Evolutionary conservation across 1,140 invertebrate genomes (phyloP).

Genomic region (Tetragonula clypearis): DNA sequence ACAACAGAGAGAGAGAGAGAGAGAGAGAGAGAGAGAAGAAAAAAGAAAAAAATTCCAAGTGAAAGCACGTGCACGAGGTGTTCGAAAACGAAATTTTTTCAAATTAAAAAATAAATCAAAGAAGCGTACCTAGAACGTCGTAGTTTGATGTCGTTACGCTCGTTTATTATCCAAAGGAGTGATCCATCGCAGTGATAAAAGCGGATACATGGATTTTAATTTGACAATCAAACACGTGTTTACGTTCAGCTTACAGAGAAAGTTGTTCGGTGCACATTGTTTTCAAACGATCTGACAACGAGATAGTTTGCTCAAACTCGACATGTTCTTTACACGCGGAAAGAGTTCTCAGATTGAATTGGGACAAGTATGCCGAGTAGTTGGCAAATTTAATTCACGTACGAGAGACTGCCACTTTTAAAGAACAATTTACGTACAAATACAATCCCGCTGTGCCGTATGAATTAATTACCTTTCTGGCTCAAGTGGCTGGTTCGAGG

Average conservation of each 20-base stretch:
- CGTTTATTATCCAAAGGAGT: not conserved
- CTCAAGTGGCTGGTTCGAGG: too few relatives aligned
- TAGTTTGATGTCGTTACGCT: not conserved
- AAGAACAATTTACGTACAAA: too few relatives aligned
- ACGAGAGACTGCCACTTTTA: too few relatives aligned
- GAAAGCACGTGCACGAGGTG: not conserved
- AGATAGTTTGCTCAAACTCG: not conserved
- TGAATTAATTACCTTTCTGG: too few relatives aligned
- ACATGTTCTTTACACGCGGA: not conserved
- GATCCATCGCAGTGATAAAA: not conserved
- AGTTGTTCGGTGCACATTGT: not conserved
- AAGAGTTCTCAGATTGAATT: too few relatives aligned
- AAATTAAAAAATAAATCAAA: not conserved
- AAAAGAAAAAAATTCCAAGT: not conserved
- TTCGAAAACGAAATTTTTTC: not conserved
- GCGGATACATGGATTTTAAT: not conserved
- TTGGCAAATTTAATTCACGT: too few relatives aligned
- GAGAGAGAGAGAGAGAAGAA: too few relatives aligned
- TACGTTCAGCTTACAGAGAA: not conserved
- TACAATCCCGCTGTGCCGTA: too few relatives aligned
- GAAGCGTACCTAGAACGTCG: not conserved
- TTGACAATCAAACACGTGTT: not conserved
- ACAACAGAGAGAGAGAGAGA: too few relatives aligned
- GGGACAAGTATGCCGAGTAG: too few relatives aligned
- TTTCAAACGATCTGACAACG: not conserved